These are phyloP conservation scores for Pelecanoides urinatrix DNA, from an alignment of 2,113 vertebrate species.

Conservation along the genomic window DNA sequence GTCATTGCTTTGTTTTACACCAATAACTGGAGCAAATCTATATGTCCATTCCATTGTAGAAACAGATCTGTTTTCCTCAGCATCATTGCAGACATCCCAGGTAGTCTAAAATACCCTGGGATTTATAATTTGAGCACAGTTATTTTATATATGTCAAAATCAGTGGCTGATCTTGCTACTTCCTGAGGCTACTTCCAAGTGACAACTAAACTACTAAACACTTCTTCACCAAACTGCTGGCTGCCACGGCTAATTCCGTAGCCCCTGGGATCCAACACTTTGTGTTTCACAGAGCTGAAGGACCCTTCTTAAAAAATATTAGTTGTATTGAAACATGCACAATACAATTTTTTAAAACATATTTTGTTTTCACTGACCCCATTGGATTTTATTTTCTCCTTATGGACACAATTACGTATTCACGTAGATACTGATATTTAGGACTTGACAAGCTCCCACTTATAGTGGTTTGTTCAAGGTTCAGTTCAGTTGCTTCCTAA, in stretches of 20 bases:
- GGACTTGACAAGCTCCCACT: neutral
- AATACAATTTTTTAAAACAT: neutral
- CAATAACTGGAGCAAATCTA: neutral
- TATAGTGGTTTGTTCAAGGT: neutral
- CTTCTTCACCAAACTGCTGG: neutral
- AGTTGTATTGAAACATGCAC: neutral
- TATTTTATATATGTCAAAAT: slow-evolving; percentile 7
- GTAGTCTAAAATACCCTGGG: neutral
- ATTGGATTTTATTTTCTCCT: neutral
- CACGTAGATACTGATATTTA: neutral
- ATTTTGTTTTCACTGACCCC: neutral
- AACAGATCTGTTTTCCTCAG: neutral
- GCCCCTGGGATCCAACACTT: neutral
- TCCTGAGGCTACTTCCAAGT: neutral
- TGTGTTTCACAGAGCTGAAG: neutral
- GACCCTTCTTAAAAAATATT: neutral
- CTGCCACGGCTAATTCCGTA: neutral
- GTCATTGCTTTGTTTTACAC: neutral
- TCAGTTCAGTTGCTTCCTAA: neutral
- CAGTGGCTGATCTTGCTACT: neutral
- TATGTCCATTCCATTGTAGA: neutral
- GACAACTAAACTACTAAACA: neutral
- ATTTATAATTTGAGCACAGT: slow-evolving; percentile 15
- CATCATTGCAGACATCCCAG: neutral
- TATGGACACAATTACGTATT: neutral